phyloP scores from a whole-genome alignment of 2,797 vertebrate genomes.

The Rhinatrema bivittatum region DNA sequence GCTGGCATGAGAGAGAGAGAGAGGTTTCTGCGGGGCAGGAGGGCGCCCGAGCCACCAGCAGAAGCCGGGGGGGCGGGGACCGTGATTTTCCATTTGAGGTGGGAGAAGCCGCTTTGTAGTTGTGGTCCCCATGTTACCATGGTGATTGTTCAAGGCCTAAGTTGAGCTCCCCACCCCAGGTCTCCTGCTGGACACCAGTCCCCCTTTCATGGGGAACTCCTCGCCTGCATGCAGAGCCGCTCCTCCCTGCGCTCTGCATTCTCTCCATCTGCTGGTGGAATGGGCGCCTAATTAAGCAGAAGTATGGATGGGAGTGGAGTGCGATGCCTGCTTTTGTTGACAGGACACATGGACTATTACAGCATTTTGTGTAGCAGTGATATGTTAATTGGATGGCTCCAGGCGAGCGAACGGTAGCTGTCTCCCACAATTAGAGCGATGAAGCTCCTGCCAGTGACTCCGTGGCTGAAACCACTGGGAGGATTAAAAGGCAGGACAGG shows the following conservation, averaged over 20 bases:
- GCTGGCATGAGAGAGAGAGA: too few relatives aligned
- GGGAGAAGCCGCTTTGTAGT: too few relatives aligned
- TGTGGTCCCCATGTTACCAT: constrained; percentile 64
- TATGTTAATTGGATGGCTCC: constrained; percentile 58
- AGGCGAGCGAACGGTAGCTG: constrained; percentile 49
- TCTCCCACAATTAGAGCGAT: constrained; percentile 56
- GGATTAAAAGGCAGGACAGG: constrained; percentile 39
- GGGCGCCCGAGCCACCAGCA: too few relatives aligned
- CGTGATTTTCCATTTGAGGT: too few relatives aligned
- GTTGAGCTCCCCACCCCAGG: too few relatives aligned
- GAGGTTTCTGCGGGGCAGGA: too few relatives aligned
- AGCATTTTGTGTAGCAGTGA: constrained; percentile 43
- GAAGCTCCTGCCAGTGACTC: constrained; percentile 29
- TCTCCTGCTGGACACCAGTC: too few relatives aligned
- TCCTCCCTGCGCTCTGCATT: too few relatives aligned
- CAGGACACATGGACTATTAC: constrained; percentile 34
- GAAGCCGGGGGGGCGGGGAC: too few relatives aligned
- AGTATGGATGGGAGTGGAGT: constrained; percentile 21
- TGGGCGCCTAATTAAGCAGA: constrained; percentile 25
- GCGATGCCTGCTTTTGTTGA: constrained; percentile 20
- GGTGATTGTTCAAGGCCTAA: constrained; percentile 47
- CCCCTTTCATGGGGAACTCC: too few relatives aligned
- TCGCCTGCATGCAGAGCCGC: too few relatives aligned
- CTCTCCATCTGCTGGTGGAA: constrained; percentile 12
- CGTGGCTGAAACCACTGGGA: constrained; percentile 13